Conservation (phyloP, 2,888 invertebrate genomes). For the Apantesis nais region DNA sequence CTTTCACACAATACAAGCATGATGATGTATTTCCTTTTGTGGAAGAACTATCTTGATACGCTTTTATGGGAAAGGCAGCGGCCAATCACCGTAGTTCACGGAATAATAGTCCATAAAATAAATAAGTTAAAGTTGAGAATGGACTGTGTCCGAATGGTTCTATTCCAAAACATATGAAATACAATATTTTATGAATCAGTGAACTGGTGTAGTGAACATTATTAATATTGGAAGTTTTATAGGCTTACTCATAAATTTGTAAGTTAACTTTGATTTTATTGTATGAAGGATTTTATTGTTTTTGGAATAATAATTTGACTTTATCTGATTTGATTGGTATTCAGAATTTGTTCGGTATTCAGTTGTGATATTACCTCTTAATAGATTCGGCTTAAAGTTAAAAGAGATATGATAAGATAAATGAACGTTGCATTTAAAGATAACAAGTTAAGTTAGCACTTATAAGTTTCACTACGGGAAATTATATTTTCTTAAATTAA, state of each 20-base stretch:
- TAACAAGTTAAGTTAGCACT: no score
- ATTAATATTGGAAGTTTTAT: constrained; percentile 15
- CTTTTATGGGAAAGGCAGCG: neutral
- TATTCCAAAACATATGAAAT: constrained; percentile 23
- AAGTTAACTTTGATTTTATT: constrained; percentile 1
- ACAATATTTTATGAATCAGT: constrained; percentile 41
- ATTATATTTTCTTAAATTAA: no score
- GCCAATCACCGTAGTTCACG: neutral
- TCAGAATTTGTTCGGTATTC: neutral
- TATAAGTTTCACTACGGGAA: no score
- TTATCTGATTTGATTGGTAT: neutral
- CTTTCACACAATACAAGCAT: neutral
- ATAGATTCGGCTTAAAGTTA: neutral
- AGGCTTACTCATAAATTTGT: neutral
- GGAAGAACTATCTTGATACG: neutral
- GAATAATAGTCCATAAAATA: constrained; percentile 1
- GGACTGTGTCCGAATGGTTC: neutral
- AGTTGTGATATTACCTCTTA: neutral
- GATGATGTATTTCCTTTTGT: neutral
- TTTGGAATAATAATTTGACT: neutral
- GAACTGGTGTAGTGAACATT: constrained; percentile 32
- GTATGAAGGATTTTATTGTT: neutral
- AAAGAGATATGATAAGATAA: neutral
- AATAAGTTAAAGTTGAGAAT: constrained; percentile 8
- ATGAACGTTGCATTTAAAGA: no score